A percentile compares a stretch with the other conserved stretches of the same genome.
Conservation (phyloP, 2,797 vertebrate genomes). For the Okamejei kenojei region DNA sequence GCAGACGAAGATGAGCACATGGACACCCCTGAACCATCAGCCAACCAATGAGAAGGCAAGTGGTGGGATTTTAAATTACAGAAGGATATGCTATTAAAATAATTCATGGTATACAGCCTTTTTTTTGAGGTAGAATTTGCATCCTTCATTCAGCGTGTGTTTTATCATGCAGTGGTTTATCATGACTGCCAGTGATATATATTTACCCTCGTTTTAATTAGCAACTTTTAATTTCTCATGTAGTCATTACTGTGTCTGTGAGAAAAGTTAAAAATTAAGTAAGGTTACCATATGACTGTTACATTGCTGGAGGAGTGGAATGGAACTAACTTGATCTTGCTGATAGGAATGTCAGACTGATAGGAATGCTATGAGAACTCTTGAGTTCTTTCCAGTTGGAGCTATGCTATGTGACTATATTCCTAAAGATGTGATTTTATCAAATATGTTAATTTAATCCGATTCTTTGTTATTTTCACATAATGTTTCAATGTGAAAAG, state of each 20-base stretch:
- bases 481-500: not conserved
- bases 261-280: not conserved
- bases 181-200: not conserved
- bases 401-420: not conserved
- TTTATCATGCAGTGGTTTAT: not conserved
- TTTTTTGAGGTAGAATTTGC: not conserved
- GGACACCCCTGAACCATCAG: slow-evolving; percentile 82
- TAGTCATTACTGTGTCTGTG: not conserved
- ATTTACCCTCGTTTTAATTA: not conserved
- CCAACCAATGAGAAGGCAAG: slow-evolving; percentile 69
- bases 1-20: slow-evolving; percentile 73
- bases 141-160: not conserved
- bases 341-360: not conserved
- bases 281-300: not conserved
- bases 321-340: not conserved
- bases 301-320: not conserved
- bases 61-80: not conserved
- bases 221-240: not conserved
- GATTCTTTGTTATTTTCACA: not conserved
- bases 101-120: not conserved
- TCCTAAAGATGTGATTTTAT: not conserved
- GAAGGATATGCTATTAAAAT: not conserved
- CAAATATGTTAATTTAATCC: not conserved
- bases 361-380: not conserved
- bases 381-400: not conserved